Evolutionary conservation across 2,888 invertebrate species (phyloP), one percentile per base, ranked within the genome.

Genomic region (Cantharis rufa): DNA sequence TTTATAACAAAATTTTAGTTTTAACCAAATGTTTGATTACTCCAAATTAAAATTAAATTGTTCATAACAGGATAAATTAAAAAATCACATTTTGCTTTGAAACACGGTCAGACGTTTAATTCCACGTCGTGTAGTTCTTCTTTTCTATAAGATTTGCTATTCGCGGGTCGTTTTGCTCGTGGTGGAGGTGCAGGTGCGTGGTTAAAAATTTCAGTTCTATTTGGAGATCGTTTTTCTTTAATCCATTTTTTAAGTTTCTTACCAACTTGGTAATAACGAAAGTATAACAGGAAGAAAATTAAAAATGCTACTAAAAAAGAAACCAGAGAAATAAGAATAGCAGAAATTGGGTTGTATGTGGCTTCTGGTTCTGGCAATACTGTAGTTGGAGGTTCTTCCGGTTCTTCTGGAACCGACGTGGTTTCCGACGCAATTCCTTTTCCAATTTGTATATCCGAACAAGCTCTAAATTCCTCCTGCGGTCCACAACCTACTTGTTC

Each of bases 401-500:
- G 77, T 89, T 18, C 18, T 13, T 74, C 77, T 21, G 89, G 89
- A 69, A 89, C 88, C 82, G 89, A 89, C 15, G 90, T 89, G 7
- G 90, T 90, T 69, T 86, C 85, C 69, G 89, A 89, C 16, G 86
- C 85, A 11, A 82, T 80, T 73, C 88, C 87, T 75, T 92, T 92
- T 2, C 92, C 92, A 62, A 96, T 92, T 15, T 93, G 90, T 66
- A 96, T 92, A 84, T 96, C 96, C 0, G 96, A 93, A 82, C 96
- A 96, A 0, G 95, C 94, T 16, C 96, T 91, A 84, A 96, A 96
- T 84, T 96, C 95, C 86, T 96, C 96, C 85, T 96, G 96, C 0
- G 94, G 94, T 0, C 96, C 96, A 84, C 96, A 96, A 0, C 96
- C 96, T 0, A 96, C 93, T 0, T 93, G 93, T 32, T 94, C 95